Conservation (phyloP, 35 echinoderm and acorn worm species). For the Ptychodera flava region DNA sequence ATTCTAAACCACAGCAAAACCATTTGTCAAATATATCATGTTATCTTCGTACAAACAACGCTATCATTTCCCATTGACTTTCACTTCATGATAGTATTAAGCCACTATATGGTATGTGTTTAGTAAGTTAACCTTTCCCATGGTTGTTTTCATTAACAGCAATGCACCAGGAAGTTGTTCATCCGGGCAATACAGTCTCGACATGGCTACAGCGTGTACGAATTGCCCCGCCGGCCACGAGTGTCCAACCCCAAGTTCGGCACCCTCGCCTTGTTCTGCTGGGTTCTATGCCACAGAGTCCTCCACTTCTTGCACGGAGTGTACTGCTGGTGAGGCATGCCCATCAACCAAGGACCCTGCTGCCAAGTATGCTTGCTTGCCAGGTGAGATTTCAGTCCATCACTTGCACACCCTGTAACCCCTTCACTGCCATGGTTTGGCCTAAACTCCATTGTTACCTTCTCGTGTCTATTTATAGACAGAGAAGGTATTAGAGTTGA, state of each 20-base stretch:
- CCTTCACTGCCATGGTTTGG: too few relatives aligned
- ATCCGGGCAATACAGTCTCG: slow-evolving; percentile 65
- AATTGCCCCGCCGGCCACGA: slow-evolving; percentile 75
- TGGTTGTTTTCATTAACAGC: slow-evolving; percentile 22
- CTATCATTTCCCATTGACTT: too few relatives aligned
- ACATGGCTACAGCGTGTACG: slow-evolving; percentile 38
- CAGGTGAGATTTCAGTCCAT: slow-evolving; percentile 48
- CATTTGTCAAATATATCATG: too few relatives aligned
- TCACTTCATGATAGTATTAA: too few relatives aligned
- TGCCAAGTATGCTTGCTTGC: slow-evolving; percentile 46
- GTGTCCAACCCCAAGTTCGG: slow-evolving; percentile 51
- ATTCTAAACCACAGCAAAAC: too few relatives aligned
- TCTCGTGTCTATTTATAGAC: too few relatives aligned
- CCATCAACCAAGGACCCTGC: slow-evolving; percentile 76
- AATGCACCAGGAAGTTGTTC: slow-evolving; percentile 38
- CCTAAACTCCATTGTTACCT: too few relatives aligned
- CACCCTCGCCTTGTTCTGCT: slow-evolving; percentile 48
- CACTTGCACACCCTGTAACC: too few relatives aligned
- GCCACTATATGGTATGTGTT: too few relatives aligned
- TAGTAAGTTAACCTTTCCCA: too few relatives aligned
- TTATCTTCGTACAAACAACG: too few relatives aligned
- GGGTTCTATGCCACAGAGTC: slow-evolving; percentile 56
- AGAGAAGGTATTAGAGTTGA: too few relatives aligned
- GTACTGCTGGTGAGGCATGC: slow-evolving; percentile 62
- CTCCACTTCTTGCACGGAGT: slow-evolving; percentile 45